These are phyloP conservation scores for Papilio elwesi DNA, from an alignment of 2,888 invertebrate genomes.

Conservation along the genomic window DNA sequence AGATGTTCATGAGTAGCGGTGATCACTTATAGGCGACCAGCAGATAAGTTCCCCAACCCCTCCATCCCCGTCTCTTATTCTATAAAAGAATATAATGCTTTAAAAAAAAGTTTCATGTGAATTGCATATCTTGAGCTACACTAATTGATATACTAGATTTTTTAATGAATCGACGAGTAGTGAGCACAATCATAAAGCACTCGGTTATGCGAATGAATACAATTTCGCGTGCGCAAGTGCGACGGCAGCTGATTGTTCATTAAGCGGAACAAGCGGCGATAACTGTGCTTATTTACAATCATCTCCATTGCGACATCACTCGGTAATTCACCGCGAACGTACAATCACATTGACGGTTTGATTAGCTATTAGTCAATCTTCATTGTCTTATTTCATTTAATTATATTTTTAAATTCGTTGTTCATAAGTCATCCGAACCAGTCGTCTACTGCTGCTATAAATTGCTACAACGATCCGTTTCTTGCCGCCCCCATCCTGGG, in stretches of 20 bases:
- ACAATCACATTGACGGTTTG: background rate
- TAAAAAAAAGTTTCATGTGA: too few relatives aligned
- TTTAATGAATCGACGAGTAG: background rate
- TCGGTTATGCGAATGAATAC: slow-evolving; percentile 31
- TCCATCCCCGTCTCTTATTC: too few relatives aligned
- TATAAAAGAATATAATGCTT: too few relatives aligned
- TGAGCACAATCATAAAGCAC: background rate
- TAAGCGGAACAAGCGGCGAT: slow-evolving; percentile 14
- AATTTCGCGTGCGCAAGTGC: slow-evolving; percentile 12
- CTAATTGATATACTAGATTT: background rate
- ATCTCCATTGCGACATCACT: slow-evolving; percentile 1
- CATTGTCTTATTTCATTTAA: background rate
- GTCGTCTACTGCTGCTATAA: too few relatives aligned
- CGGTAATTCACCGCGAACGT: background rate
- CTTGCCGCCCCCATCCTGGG: too few relatives aligned
- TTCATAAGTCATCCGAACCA: too few relatives aligned
- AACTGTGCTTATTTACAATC: slow-evolving; percentile 15
- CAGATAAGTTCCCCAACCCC: too few relatives aligned
- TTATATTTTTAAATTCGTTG: background rate
- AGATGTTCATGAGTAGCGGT: too few relatives aligned
- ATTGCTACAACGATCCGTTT: too few relatives aligned
- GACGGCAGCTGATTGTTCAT: slow-evolving; percentile 9
- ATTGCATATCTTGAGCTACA: too few relatives aligned
- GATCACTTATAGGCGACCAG: too few relatives aligned
- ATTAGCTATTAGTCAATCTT: background rate